Evolutionary conservation across 2,888 invertebrate genomes (phyloP), one percentile per base, ranked within the genome.

Genomic region (Noctua fimbriata): DNA sequence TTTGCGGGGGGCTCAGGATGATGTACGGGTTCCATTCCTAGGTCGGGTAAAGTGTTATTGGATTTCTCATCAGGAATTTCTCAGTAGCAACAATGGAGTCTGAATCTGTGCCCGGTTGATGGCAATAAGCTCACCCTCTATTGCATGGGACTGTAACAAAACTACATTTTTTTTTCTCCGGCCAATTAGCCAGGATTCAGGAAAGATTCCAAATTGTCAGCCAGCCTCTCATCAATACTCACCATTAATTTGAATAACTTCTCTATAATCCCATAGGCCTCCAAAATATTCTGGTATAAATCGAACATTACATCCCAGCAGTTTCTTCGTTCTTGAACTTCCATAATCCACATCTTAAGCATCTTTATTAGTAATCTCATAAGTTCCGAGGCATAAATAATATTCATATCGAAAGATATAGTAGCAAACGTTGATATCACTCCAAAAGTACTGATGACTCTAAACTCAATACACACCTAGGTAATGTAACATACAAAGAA

Each of bases 401-500:
- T 72, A 44, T 83, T 75, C 16, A 79, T 69, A 60, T 83, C 85
- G 9, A 80, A 69, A 44, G 55, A 5, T 18, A 80, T n/a, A 0
- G 63, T 28, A 1, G 58, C 47, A 47, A 71, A 60, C 28, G 36
- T 36, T n/a, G 21, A 32, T 21, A 71, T 32, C 0, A 75, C 12
- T 24, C 73, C 69, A 6, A 49, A 21, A 28, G 47, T 21, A 24
- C 0, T 36, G 24, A 65, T 3, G 16, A 24, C 0, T 5, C 14
- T 0, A 41, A 12, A 78, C 9, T 63, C 21, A n/a, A 69, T 12
- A 21, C 36, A 83, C 16, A 60, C 58, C 21, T 72, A 80, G 2
- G 67, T 65, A 1, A 52, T 49, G 2, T 55, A 52, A 28, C 47
- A 24, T 3, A 41, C 0, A 41, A 4, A 71, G 55, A 60, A 71